A percentile compares a stretch with the other conserved stretches of the same genome.
phyloP scores from a whole-genome alignment of 1,140 invertebrate species.

The Drosophila nannoptera region DNA sequence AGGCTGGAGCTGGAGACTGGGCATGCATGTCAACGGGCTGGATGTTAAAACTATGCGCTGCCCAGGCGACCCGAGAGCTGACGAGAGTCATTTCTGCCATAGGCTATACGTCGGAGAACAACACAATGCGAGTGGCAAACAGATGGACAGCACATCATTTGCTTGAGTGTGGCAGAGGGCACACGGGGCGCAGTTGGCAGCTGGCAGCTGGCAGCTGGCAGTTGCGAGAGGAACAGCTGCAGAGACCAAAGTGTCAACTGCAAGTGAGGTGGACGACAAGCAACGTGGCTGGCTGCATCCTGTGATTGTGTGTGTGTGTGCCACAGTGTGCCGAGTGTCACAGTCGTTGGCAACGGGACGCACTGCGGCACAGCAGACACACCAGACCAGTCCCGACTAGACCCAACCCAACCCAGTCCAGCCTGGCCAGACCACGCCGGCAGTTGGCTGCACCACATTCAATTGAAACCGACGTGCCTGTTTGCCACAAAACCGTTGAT shows the following conservation, averaged over 20 bases:
- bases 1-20: background rate
- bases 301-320: slow-evolving; percentile 73
- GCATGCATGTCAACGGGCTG: slow-evolving; percentile 36
- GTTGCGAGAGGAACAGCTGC: slow-evolving; percentile 2
- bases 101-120: slow-evolving; percentile 46
- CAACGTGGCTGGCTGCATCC: slow-evolving; percentile 42
- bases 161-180: slow-evolving; percentile 9
- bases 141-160: slow-evolving; percentile 57
- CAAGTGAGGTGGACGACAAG: slow-evolving; percentile 53
- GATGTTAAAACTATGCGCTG: slow-evolving; percentile 46
- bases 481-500: slow-evolving; percentile 69
- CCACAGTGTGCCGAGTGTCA: slow-evolving; percentile 59
- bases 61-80: slow-evolving; percentile 6
- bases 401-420: too few species aligned
- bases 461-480: slow-evolving; percentile 75
- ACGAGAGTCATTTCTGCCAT: slow-evolving; percentile 44
- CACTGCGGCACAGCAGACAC: background rate
- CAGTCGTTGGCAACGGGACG: slow-evolving; percentile 54
- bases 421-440: slow-evolving; percentile 18
- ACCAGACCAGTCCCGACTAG: too few species aligned
- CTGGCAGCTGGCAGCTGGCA: too few species aligned
- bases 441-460: slow-evolving; percentile 71
- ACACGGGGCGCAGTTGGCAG: too few species aligned
- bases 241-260: slow-evolving; percentile 65
- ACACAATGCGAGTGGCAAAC: slow-evolving; percentile 60